Conservation (phyloP, 2,888 invertebrate genomes). For the Amiota minor region DNA sequence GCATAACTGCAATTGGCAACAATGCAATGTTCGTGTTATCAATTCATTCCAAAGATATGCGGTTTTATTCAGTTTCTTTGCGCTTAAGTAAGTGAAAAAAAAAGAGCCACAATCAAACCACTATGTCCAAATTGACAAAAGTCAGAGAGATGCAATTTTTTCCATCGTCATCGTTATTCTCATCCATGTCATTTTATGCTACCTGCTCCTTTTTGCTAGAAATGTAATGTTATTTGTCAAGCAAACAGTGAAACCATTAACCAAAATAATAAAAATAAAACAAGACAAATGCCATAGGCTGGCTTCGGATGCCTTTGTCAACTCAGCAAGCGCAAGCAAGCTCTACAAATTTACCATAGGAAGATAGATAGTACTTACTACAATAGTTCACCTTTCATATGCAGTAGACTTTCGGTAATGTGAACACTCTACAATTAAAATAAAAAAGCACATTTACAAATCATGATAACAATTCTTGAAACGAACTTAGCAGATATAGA, state of each 20-base stretch:
- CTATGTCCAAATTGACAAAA: conserved; percentile 72
- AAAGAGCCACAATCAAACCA: conserved; percentile 52
- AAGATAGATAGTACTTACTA: no score
- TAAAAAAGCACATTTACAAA: no score
- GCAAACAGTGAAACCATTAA: not conserved
- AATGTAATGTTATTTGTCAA: conserved; percentile 9
- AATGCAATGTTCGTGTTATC: conserved; percentile 22
- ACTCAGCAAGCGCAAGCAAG: not conserved
- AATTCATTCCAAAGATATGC: not conserved
- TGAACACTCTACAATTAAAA: no score
- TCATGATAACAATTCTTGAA: no score
- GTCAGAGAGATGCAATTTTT: not conserved
- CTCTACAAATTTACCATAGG: not conserved
- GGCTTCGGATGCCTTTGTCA: not conserved
- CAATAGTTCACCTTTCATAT: no score
- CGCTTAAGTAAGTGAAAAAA: conserved; percentile 70
- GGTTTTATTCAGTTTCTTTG: conserved; percentile 58
- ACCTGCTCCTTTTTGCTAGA: not conserved
- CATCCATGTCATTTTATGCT: not conserved
- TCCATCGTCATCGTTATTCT: not conserved
- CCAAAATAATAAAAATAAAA: conserved; percentile 1
- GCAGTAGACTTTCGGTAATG: no score
- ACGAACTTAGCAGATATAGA: no score
- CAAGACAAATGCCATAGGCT: conserved; percentile 21
- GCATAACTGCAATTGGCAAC: conserved; percentile 58